phyloP scores from a whole-genome alignment of 2,113 vertebrate genomes.

The Sapayoa aenigma region DNA sequence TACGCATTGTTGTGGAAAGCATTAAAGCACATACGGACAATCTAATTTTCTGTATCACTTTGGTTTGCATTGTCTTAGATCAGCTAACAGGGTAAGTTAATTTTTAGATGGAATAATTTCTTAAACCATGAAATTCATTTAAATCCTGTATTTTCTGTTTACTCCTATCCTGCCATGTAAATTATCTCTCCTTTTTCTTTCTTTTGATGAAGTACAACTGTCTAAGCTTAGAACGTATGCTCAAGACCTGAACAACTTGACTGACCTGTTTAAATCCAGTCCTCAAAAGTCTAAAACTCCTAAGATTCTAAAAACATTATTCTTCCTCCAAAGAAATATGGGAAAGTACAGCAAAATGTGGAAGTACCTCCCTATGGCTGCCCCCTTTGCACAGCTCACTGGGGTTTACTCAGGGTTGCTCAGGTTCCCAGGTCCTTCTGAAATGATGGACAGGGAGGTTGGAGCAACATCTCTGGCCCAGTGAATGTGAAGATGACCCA shows the following conservation, averaged over 20 bases:
- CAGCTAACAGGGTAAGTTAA: not conserved
- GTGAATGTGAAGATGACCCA: not conserved
- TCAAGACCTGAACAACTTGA: not conserved
- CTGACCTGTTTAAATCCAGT: slow-evolving; percentile 1
- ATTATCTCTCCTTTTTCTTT: not conserved
- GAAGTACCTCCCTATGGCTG: not conserved
- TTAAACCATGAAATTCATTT: not conserved
- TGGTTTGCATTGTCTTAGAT: not conserved
- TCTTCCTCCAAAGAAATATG: not conserved
- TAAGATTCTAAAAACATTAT: not conserved
- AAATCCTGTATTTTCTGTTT: not conserved
- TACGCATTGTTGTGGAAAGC: not conserved
- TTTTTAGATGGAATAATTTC: not conserved
- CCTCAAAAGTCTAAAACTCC: not conserved
- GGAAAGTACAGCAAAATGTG: not conserved
- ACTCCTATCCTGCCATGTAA: not conserved
- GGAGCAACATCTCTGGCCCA: not conserved
- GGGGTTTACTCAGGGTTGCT: not conserved
- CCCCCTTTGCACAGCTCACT: not conserved
- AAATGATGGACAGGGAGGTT: not conserved
- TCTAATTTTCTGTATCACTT: not conserved
- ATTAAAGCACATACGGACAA: not conserved
- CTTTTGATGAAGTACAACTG: not conserved
- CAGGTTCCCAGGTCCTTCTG: not conserved
- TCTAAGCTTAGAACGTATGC: not conserved